A percentile compares a stretch with the other conserved stretches of the same genome.
phyloP scores from a whole-genome alignment of 2,888 invertebrate species.

The Lasioglossum pauxillum region DNA sequence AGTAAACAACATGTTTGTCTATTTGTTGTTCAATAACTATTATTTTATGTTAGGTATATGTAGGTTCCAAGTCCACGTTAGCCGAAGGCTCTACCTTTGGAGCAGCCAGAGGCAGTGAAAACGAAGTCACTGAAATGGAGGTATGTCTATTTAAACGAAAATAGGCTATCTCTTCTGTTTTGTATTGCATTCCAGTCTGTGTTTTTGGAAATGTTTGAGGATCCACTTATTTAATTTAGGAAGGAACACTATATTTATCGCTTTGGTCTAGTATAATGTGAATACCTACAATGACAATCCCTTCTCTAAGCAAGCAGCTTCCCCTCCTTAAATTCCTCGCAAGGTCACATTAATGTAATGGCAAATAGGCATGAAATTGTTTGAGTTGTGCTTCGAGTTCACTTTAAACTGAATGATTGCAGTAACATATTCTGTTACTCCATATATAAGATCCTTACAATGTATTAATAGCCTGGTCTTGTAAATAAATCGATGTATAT shows the following conservation, averaged over 20 bases:
- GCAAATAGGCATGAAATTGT: constrained; percentile 79
- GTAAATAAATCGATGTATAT: constrained; percentile 47
- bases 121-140: constrained; percentile 81
- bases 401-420: constrained; percentile 73
- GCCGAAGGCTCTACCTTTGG: constrained; percentile 81
- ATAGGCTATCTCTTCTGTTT: constrained; percentile 49
- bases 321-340: constrained; percentile 79
- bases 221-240: constrained; percentile 31
- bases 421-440: constrained; percentile 52
- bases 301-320: constrained; percentile 67
- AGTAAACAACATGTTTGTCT: constrained; percentile 10
- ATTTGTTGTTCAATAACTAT: constrained; percentile 45
- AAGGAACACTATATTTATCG: constrained; percentile 25
- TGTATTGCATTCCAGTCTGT: neutral
- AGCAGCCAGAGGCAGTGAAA: constrained; percentile 79
- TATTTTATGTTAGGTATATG: constrained; percentile 80
- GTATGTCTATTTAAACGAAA: constrained; percentile 71
- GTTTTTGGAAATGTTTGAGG: constrained; percentile 16
- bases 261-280: constrained; percentile 22
- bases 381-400: constrained; percentile 74
- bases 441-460: constrained; percentile 29
- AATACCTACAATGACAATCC: constrained; percentile 58
- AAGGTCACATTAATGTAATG: constrained; percentile 82
- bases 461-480: constrained; percentile 46
- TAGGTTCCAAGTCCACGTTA: constrained; percentile 82